Evolutionary conservation across 2,113 vertebrate genomes (phyloP).

Genomic region (Pandion haliaetus): DNA sequence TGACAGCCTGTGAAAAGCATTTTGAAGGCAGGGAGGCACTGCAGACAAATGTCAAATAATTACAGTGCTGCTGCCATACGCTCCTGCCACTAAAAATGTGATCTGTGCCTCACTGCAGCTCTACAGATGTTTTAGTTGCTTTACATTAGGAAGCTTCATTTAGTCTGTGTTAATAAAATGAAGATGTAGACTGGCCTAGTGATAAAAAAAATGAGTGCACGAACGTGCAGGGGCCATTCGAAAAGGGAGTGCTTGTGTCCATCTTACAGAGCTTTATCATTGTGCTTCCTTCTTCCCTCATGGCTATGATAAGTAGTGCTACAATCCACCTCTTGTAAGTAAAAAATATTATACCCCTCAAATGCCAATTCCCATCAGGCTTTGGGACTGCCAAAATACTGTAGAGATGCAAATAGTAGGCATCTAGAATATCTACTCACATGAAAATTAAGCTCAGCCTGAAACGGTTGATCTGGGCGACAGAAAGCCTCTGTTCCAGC

Average conservation of each 20-base stretch:
- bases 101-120: neutral
- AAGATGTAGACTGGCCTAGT: neutral
- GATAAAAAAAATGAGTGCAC: neutral
- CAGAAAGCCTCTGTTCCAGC: neutral
- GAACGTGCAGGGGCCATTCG: neutral
- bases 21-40: neutral
- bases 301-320: neutral
- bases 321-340: neutral
- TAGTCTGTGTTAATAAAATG: neutral
- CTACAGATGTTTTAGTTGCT: neutral
- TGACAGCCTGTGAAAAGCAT: constrained; percentile 16
- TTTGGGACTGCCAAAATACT: neutral
- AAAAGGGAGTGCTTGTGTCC: neutral
- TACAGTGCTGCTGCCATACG: neutral
- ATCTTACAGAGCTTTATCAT: neutral
- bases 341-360: neutral
- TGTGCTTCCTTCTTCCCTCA: neutral
- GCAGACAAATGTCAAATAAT: neutral
- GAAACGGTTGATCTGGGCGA: neutral
- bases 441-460: neutral
- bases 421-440: neutral
- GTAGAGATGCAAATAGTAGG: neutral
- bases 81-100: neutral
- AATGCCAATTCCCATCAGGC: neutral
- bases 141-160: neutral